Evolutionary conservation across 2,888 invertebrate genomes (phyloP), one percentile per base, ranked within the genome.

Genomic region (Leptinotarsa juncta): DNA sequence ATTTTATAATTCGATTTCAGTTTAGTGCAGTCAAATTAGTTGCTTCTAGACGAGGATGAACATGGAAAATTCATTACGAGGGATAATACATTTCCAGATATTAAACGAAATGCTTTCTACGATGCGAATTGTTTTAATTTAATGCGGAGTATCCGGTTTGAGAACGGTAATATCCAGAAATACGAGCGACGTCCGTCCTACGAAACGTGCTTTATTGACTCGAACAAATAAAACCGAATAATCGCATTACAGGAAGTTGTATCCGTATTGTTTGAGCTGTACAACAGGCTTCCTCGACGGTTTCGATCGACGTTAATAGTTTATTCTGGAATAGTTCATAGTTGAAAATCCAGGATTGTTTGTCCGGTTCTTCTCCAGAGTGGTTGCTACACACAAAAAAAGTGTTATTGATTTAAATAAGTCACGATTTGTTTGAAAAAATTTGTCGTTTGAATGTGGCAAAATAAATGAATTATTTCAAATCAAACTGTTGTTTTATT

Each of bases 141-240:
- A 26, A 62, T 62, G 14, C 62, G 26, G 62, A 10, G n/a, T 16
- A 62, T n/a, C 62, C 62, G 26, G 10, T 62, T n/a, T n/a, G 42
- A n/a, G n/a, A 1, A 7, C 14, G 32, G 18, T 16, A 26, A 32
- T 32, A 62, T 32, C 26, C 26, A 62, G n/a, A n/a, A 62, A 62
- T 62, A 16, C 62, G 32, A 42, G 3, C 15, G 32, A 62, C 32
- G 62, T 32, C 62, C 62, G n/a, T 32, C 32, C 32, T 32, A 7
- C 32, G 10, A 32, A 32, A 7, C 62, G 42, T 62, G 32, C 62
- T 32, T 62, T 32, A 62, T 32, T 26, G n/a, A 26, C 26, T 53
- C n/a, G 49, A 23, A 32, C 49, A n/a, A 48, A 67, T 67, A 16
- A 67, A 67, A 67, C 53, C 32, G 15, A 20, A 53, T 67, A 67